Percentiles rank a stretch among this genome's conserved stretches.
phyloP scores from a whole-genome alignment of 2,888 invertebrate species.

The Trilocha varians region DNA sequence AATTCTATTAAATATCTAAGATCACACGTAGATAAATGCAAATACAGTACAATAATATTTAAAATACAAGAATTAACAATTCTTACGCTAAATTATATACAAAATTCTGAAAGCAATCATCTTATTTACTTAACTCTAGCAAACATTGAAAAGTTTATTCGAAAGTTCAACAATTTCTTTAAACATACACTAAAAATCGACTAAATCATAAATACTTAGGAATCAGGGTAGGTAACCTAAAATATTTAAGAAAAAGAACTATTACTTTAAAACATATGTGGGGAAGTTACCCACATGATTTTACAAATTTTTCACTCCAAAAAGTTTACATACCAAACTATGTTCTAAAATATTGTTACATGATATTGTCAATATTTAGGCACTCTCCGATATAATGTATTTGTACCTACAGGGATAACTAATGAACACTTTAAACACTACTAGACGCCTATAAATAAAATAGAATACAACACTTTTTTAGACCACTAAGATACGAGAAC shows the following conservation, averaged over 20 bases:
- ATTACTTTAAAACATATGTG: no score
- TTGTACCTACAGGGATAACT: conserved; percentile 47
- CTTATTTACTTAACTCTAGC: conserved; percentile 1
- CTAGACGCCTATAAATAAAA: conserved; percentile 23
- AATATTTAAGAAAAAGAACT: no score
- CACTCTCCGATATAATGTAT: conserved; percentile 41
- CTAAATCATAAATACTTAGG: no score
- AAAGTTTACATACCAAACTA: no score
- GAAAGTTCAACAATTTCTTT: no score
- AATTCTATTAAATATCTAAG: not conserved
- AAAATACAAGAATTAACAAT: not conserved
- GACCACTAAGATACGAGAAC: conserved; percentile 22
- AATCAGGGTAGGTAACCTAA: no score
- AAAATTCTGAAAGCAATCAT: conserved; percentile 10
- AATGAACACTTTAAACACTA: conserved; percentile 59
- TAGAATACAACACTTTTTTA: conserved; percentile 58
- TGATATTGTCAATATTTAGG: conserved; percentile 63
- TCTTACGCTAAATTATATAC: conserved; percentile 16
- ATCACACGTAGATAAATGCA: not conserved
- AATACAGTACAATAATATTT: not conserved
- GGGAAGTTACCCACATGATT: no score
- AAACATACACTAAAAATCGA: no score
- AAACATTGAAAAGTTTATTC: no score
- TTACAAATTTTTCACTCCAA: no score
- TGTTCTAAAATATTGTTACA: conserved; percentile 17